These are phyloP conservation scores for Orussus abietinus DNA, from an alignment of 1,140 invertebrate species.

Conservation along the genomic window DNA sequence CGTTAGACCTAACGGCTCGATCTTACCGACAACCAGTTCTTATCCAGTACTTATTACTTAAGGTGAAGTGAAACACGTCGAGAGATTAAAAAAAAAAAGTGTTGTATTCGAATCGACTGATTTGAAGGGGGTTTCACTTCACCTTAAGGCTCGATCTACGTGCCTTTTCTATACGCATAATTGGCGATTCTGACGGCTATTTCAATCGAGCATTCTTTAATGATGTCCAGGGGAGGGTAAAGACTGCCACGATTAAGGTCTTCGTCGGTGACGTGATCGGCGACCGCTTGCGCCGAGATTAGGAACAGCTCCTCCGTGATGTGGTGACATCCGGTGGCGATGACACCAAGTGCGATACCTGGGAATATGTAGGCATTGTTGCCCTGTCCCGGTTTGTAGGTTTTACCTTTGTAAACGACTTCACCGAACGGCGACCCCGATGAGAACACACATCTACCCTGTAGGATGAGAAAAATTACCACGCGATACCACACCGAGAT, in stretches of 20 bases:
- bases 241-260: slow-evolving; percentile 70
- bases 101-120: too few relatives aligned
- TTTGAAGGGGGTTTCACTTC: too few relatives aligned
- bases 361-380: slow-evolving; percentile 98
- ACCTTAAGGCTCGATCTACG: slow-evolving; percentile 20
- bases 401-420: slow-evolving; percentile 72
- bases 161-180: slow-evolving; percentile 65
- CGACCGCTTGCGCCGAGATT: slow-evolving; percentile 78
- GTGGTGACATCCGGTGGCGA: slow-evolving; percentile 79
- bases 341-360: slow-evolving; percentile 86
- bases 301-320: slow-evolving; percentile 89
- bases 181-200: slow-evolving; percentile 69
- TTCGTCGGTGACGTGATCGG: slow-evolving; percentile 64
- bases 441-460: slow-evolving; percentile 87
- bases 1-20: too few relatives aligned
- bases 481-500: too few relatives aligned
- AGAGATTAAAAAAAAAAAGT: slow-evolving; percentile 3
- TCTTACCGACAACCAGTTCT: too few relatives aligned
- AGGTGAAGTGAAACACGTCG: slow-evolving; percentile 1
- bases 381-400: slow-evolving; percentile 86
- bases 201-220: slow-evolving; percentile 68
- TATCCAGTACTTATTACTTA: too few relatives aligned
- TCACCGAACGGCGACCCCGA: slow-evolving; percentile 89
- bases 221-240: slow-evolving; percentile 72
- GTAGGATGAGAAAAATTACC: slow-evolving; percentile 9